Conservation (phyloP, 92 coral and sea anemone genomes). For the Micromussa lordhowensis region DNA sequence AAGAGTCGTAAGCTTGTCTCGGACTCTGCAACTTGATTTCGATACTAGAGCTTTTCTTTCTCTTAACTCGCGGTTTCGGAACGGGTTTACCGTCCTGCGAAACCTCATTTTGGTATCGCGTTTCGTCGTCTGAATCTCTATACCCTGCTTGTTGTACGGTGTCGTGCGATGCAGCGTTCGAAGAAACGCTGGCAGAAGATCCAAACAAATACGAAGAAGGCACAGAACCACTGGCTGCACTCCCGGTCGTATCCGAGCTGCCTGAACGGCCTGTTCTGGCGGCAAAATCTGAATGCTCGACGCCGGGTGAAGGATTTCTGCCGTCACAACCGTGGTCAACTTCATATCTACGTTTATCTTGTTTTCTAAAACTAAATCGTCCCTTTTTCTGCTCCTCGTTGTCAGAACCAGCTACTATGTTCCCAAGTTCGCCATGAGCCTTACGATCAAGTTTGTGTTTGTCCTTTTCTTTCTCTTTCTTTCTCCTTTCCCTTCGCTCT, state of each 20-base stretch:
- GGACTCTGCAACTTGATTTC: conserved; percentile 77
- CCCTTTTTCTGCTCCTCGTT: conserved; percentile 67
- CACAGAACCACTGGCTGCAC: conserved; percentile 47
- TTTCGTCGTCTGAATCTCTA: conserved; percentile 37
- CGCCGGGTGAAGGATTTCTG: conserved; percentile 47
- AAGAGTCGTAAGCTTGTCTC: conserved; percentile 25
- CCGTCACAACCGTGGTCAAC: conserved; percentile 80
- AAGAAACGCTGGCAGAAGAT: conserved; percentile 10
- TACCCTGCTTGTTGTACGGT: conserved; percentile 1
- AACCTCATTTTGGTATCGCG: conserved; percentile 39
- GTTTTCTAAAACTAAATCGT: conserved; percentile 81
- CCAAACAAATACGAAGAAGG: conserved; percentile 8
- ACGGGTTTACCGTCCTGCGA: conserved; percentile 63
- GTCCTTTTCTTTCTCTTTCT: conserved; percentile 85
- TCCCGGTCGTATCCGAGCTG: conserved; percentile 71
- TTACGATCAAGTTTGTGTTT: conserved; percentile 75
- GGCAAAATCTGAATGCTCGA: conserved; percentile 53
- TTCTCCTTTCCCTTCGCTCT: conserved; percentile 89
- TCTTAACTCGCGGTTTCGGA: conserved; percentile 69
- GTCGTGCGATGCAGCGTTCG: background rate
- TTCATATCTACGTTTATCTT: conserved; percentile 82
- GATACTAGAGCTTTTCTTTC: conserved; percentile 82
- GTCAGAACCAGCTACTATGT: conserved; percentile 80
- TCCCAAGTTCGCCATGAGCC: conserved; percentile 68
- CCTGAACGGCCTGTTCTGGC: conserved; percentile 66